Percentiles rank a stretch among this genome's conserved stretches.
Conservation (phyloP, 2,888 invertebrate genomes). For the Agrilus mali region DNA sequence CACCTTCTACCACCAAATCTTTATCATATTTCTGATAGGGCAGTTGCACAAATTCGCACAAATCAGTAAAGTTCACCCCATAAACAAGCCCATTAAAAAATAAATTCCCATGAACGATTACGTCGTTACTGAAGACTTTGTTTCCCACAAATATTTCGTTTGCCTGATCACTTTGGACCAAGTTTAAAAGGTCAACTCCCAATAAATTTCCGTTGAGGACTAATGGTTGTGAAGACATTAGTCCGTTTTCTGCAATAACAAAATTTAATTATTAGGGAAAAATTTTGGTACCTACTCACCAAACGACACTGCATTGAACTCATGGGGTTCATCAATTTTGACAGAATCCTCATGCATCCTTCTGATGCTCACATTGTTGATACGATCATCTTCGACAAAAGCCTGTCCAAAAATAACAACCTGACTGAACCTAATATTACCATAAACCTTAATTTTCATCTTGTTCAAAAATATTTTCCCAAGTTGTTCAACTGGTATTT, state of each 20-base stretch:
- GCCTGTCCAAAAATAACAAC: slow-evolving; percentile 26
- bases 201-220: slow-evolving; percentile 26
- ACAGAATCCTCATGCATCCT: slow-evolving; percentile 28
- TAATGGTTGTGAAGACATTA: slow-evolving; percentile 12
- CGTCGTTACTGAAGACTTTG: slow-evolving; percentile 23
- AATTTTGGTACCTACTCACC: slow-evolving; percentile 26
- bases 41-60: slow-evolving; percentile 22
- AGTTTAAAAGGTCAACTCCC: slow-evolving; percentile 35
- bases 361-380: slow-evolving; percentile 30
- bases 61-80: slow-evolving; percentile 25
- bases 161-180: slow-evolving; percentile 21
- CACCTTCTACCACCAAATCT: slow-evolving; percentile 28
- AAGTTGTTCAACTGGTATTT: slow-evolving; percentile 30
- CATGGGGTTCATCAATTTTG: slow-evolving; percentile 28
- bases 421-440: slow-evolving; percentile 22
- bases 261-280: not conserved
- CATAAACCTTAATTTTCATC: slow-evolving; percentile 10
- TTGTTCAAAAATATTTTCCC: slow-evolving; percentile 15
- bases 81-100: slow-evolving; percentile 24
- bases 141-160: slow-evolving; percentile 17
- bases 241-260: slow-evolving; percentile 8
- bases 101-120: slow-evolving; percentile 24
- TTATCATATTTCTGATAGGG: slow-evolving; percentile 18
- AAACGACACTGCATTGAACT: slow-evolving; percentile 32
- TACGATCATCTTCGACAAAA: slow-evolving; percentile 24